A percentile compares a stretch with the other conserved stretches of the same genome.
Conservation (phyloP, 1,140 invertebrate species). For the Atta cephalotes region DNA sequence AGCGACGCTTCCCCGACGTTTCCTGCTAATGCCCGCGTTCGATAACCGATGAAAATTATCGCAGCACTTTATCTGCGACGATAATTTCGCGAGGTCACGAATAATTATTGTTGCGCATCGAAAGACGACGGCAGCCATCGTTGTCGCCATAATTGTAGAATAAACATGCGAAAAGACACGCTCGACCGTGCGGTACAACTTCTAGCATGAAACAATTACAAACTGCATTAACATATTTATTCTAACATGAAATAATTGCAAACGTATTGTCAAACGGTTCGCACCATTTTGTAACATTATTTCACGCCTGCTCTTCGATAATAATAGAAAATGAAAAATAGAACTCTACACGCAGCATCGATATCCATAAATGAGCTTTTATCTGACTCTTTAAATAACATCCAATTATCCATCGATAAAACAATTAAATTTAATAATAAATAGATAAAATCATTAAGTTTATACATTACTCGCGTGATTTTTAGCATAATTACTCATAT, state of each 20-base stretch:
- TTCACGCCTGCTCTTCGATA: not conserved
- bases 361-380: not conserved
- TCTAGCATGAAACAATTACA: slow-evolving; percentile 7
- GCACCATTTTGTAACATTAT: not conserved
- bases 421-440: not conserved
- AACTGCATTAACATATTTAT: not conserved
- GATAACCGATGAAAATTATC: slow-evolving; percentile 45
- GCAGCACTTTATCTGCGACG: slow-evolving; percentile 29
- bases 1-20: not conserved
- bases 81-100: slow-evolving; percentile 40
- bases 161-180: slow-evolving; percentile 34
- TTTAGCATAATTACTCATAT: too few species aligned
- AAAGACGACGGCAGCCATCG: not conserved
- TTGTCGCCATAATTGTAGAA: slow-evolving; percentile 23
- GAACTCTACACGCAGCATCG: not conserved
- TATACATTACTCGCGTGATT: too few species aligned
- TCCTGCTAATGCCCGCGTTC: not conserved
- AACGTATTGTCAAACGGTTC: not conserved
- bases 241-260: not conserved
- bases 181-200: not conserved
- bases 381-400: not conserved
- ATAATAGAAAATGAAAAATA: not conserved
- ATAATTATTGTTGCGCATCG: slow-evolving; percentile 7
- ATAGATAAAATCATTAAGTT: not conserved
- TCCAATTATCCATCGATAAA: not conserved